Conservation (phyloP, 2,797 vertebrate genomes). For the Chiroxiphia lanceolata region DNA sequence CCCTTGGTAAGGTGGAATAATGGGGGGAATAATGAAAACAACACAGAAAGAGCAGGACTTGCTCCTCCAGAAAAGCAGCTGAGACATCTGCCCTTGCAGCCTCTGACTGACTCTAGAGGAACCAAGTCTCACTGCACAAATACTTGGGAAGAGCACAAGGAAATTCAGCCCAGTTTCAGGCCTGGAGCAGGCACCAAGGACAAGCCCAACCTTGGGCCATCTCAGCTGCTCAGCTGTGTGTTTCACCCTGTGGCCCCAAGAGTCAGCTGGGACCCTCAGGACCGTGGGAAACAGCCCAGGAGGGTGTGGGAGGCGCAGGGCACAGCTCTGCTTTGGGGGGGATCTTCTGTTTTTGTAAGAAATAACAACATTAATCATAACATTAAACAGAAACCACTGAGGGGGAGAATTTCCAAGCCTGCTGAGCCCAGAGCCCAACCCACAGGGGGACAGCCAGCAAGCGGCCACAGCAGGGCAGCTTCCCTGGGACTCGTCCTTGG, state of each 20-base stretch:
- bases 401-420: background rate
- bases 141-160: background rate
- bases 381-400: background rate
- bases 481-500: rapidly evolving
- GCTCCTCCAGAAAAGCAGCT: background rate
- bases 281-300: background rate
- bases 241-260: rapidly evolving
- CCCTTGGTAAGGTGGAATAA: background rate
- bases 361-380: background rate
- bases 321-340: background rate
- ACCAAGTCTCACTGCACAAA: rapidly evolving
- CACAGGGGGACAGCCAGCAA: background rate
- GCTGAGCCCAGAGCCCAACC: background rate
- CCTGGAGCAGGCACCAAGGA: background rate
- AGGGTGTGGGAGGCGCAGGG: background rate
- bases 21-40: background rate
- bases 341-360: background rate
- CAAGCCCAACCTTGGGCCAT: background rate
- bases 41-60: background rate
- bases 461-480: background rate
- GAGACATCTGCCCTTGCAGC: background rate
- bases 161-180: background rate
- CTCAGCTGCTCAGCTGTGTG: background rate
- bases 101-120: background rate
- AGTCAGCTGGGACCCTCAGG: background rate